Evolutionary conservation across 2,797 vertebrate genomes (phyloP), one percentile per base, ranked within the genome.

Genomic region (Lerista edwardsae): DNA sequence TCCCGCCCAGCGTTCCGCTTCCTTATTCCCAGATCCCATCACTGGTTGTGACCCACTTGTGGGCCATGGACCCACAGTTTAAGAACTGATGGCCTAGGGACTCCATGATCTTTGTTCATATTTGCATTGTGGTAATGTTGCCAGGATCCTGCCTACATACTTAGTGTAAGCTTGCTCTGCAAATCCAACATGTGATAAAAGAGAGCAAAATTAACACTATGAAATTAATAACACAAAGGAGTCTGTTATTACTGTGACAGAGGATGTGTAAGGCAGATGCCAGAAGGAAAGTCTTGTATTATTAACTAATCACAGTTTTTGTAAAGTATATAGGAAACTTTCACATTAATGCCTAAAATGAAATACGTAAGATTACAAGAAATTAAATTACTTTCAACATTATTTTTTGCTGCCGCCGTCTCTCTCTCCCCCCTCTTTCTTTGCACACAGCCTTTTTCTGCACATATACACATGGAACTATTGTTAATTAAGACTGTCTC

Each of bases 401-500:
- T 95, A 96, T 96, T 96, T 95, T 96, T 80, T 55, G 41, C 47
- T 21, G 93, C 93, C 94, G 91, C 90, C 92, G 88, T 83, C 75
- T 61, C 59, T 23, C 79, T 19, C 44, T 41, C 34, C 47, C n/a
- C n/a, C 59, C 67, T 57, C 72, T 64, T 86, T 90, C 80, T 87
- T 81, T 78, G 47, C 69, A 80, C 31, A 67, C 75, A 68, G 88
- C 89, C 79, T 73, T 88, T 41, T 85, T 11, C 65, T 86, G 80
- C 0, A 0, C 1, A 15, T 84, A 94, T 72, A 93, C 89, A 83
- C 93, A 92, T 86, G 95, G 85, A 96, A 95, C 97, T 97, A 97
- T 98, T 98, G 98, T 98, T 98, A 98, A 99, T 99, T 98, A 98
- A 98, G 97, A 98, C 95, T 96, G 96, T 96, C 96, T 96, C 96